Percentiles rank a stretch among this genome's conserved stretches.
phyloP scores from a whole-genome alignment of 2,888 invertebrate species.

The Villa cingulata region DNA sequence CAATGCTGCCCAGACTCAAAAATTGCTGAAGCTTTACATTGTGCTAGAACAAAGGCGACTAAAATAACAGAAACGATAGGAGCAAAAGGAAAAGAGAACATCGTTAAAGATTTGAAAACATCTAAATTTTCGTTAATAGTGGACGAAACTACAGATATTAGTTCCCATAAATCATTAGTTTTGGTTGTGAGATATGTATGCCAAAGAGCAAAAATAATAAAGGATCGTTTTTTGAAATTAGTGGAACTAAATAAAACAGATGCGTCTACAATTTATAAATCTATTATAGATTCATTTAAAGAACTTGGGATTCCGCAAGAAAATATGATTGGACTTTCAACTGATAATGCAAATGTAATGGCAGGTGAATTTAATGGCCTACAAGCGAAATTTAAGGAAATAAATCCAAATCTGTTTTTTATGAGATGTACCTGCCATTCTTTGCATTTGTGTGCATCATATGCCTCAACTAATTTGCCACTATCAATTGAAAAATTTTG shows the following conservation, averaged over 20 bases:
- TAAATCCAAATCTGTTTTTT: conserved; percentile 16
- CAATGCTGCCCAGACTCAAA: no score
- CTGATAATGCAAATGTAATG: conserved; percentile 19
- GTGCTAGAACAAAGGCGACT: no score
- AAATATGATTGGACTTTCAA: conserved; percentile 18
- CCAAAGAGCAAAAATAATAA: background rate
- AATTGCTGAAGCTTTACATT: no score
- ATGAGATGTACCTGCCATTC: conserved; percentile 20
- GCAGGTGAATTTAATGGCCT: conserved; percentile 17
- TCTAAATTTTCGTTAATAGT: conserved; percentile 1
- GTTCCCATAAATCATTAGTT: background rate
- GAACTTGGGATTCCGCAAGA: conserved; percentile 1
- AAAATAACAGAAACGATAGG: no score
- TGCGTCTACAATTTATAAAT: background rate
- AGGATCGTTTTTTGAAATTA: conserved; percentile 3
- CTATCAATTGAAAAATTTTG: conserved; percentile 16
- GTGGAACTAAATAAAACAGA: conserved; percentile 1
- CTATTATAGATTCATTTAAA: conserved; percentile 1
- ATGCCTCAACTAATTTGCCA: conserved; percentile 18
- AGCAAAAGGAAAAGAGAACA: no score
- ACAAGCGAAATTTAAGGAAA: conserved; percentile 12
- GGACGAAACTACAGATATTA: conserved; percentile 4
- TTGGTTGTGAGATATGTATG: conserved; percentile 4
- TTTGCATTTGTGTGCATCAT: conserved; percentile 17
- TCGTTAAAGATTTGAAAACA: no score